Conservation (phyloP, 1,140 invertebrate species). For the Tetraneura akinire region DNA sequence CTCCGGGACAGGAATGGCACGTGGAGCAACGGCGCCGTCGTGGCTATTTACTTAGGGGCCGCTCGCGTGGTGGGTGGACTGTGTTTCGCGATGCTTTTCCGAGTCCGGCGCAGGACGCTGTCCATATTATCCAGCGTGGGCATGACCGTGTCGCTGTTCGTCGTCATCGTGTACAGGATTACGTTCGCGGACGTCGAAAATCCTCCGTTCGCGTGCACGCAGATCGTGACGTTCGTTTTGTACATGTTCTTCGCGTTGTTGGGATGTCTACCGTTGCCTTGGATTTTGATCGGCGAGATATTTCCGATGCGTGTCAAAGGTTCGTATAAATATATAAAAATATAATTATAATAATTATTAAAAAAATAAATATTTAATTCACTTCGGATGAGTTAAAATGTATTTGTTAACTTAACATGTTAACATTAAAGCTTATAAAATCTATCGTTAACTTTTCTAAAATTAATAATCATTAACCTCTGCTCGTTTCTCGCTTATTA, state of each 20-base stretch:
- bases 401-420: too few species aligned
- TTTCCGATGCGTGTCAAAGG: slow-evolving; percentile 70
- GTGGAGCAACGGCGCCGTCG: not conserved
- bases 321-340: too few species aligned
- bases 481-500: too few species aligned
- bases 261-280: slow-evolving; percentile 71
- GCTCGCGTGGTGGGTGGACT: slow-evolving; percentile 61
- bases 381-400: too few species aligned
- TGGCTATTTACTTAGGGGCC: not conserved
- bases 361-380: too few species aligned
- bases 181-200: slow-evolving; percentile 57
- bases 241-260: slow-evolving; percentile 73
- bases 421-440: too few species aligned
- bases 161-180: slow-evolving; percentile 52
- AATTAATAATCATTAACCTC: too few species aligned
- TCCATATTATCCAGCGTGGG: slow-evolving; percentile 67
- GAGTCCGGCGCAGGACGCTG: slow-evolving; percentile 68
- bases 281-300: slow-evolving; percentile 73
- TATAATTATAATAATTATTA: too few species aligned
- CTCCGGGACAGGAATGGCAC: slow-evolving; percentile 61
- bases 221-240: slow-evolving; percentile 65
- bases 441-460: too few species aligned
- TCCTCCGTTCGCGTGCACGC: slow-evolving; percentile 59
- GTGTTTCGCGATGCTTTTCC: slow-evolving; percentile 59
- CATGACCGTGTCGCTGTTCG: slow-evolving; percentile 64